Evolutionary conservation across 2,797 vertebrate genomes (phyloP).

Genomic region (Mormyrus hasselquistii): DNA sequence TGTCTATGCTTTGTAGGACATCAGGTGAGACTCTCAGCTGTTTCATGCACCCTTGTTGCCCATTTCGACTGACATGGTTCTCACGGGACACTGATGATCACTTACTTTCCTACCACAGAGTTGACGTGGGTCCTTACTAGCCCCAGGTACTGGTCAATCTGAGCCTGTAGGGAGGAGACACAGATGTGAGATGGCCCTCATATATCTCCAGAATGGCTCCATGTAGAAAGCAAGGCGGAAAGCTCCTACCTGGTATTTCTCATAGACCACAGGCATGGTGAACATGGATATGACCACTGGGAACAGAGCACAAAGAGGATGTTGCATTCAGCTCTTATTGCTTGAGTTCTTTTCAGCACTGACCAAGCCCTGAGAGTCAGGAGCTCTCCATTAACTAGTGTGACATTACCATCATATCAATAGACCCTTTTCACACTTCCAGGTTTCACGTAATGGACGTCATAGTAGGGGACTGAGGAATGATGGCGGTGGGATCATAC

Average conservation of each 20-base stretch:
- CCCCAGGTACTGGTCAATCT: conserved; percentile 97
- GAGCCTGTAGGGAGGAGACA: conserved; percentile 66
- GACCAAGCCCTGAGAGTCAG: background rate
- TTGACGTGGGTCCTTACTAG: conserved; percentile 95
- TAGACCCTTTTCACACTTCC: background rate
- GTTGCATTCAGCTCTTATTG: background rate
- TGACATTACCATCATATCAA: background rate
- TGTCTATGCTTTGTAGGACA: background rate
- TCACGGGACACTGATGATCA: conserved; percentile 33
- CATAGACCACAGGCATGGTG: conserved; percentile 92
- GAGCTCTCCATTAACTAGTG: background rate
- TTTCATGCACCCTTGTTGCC: background rate
- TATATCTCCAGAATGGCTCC: background rate
- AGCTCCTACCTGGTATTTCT: conserved; percentile 89
- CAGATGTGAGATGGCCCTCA: background rate
- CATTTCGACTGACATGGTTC: background rate
- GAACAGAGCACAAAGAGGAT: conserved; percentile 30
- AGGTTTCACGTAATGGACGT: background rate
- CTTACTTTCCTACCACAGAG: conserved; percentile 94
- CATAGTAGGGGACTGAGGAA: background rate
- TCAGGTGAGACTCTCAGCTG: background rate
- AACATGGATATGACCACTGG: conserved; percentile 96
- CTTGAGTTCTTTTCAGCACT: background rate
- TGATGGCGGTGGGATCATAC: background rate
- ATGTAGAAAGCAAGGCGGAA: background rate